Conservation (phyloP, 2,888 invertebrate genomes). For the Brachyptera putata region DNA sequence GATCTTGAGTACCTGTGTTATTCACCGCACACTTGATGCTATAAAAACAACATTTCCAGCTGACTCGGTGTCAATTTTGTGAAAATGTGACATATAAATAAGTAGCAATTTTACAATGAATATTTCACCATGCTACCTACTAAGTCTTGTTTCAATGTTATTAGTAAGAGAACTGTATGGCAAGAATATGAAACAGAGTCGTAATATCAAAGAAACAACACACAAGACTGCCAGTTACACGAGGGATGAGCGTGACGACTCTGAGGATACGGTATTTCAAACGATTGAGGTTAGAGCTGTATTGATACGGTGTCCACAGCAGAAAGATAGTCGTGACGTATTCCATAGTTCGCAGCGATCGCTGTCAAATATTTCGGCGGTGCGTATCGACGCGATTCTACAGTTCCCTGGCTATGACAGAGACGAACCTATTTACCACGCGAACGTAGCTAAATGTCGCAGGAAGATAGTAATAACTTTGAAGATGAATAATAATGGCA, state of each 20-base stretch:
- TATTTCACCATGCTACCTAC: neutral
- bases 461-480: conserved; percentile 38
- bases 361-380: conserved; percentile 28
- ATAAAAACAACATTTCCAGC: too few relatives aligned
- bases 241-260: conserved; percentile 19
- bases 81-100: neutral
- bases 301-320: conserved; percentile 34
- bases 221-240: neutral
- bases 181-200: neutral
- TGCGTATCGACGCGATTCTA: conserved; percentile 34
- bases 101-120: neutral
- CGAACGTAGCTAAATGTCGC: conserved; percentile 35
- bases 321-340: conserved; percentile 21
- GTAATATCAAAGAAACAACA: too few relatives aligned
- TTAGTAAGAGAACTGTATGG: neutral
- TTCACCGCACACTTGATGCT: too few relatives aligned
- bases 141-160: neutral
- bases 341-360: neutral
- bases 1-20: too few relatives aligned
- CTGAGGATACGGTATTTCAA: conserved; percentile 32
- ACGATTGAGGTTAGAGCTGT: conserved; percentile 36
- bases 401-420: conserved; percentile 34
- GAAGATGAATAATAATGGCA: conserved; percentile 39
- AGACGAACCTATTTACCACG: conserved; percentile 24
- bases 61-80: too few relatives aligned